Percentiles rank a stretch among this genome's conserved stretches.
Conservation (phyloP, 2,888 invertebrate species). For the Epinotia bilunana region DNA sequence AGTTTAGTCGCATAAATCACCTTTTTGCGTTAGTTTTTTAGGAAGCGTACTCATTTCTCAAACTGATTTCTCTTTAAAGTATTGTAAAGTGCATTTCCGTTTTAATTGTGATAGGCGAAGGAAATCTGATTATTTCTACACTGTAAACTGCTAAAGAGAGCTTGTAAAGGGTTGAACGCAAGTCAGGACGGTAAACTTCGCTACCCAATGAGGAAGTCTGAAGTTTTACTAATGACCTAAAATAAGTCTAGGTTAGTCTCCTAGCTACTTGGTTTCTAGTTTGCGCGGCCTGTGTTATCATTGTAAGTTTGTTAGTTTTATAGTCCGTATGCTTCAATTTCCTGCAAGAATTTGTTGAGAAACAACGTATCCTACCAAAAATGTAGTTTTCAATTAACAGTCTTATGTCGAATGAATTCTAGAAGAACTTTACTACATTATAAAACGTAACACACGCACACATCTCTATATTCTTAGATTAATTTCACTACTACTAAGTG, state of each 20-base stretch:
- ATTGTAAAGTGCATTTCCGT: conserved; percentile 4
- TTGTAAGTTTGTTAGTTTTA: neutral
- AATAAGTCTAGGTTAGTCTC: conserved; percentile 6
- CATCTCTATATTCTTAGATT: too few species aligned
- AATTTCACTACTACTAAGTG: too few species aligned
- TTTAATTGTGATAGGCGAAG: neutral
- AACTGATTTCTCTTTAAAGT: neutral
- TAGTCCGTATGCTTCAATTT: too few species aligned
- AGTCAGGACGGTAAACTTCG: conserved; percentile 16
- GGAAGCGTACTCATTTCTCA: neutral
- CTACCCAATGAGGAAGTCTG: conserved; percentile 14
- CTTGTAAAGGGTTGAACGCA: neutral
- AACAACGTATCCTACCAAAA: too few species aligned
- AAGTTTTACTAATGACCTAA: conserved; percentile 26
- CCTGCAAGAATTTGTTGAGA: too few species aligned
- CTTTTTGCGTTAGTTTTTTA: neutral
- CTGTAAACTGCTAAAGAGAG: conserved; percentile 2
- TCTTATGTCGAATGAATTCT: too few species aligned
- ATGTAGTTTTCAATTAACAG: neutral
- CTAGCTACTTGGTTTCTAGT: neutral
- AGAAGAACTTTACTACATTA: too few species aligned
- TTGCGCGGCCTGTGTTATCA: neutral
- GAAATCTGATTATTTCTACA: conserved; percentile 9
- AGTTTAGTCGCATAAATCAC: neutral
- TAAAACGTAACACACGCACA: too few species aligned